A percentile compares a stretch with the other conserved stretches of the same genome.
These are phyloP conservation scores for Eumeta japonica DNA, from an alignment of 1,140 invertebrate genomes.

Conservation along the genomic window DNA sequence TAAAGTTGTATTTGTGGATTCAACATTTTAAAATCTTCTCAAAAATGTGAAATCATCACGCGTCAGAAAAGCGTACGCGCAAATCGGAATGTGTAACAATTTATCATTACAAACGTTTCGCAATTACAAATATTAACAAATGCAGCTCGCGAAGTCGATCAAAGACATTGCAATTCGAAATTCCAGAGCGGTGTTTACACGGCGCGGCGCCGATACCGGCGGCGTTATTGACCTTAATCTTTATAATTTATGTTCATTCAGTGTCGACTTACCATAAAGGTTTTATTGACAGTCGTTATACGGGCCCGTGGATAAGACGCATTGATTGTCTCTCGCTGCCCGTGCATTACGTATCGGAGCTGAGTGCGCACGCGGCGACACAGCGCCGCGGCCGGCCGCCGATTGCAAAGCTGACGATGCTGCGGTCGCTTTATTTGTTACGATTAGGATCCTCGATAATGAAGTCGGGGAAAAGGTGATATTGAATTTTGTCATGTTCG, in stretches of 20 bases:
- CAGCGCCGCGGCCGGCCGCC: background rate
- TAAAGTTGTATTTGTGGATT: too few relatives aligned
- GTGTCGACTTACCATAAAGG: conserved; percentile 39
- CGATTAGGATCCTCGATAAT: background rate
- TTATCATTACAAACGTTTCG: too few relatives aligned
- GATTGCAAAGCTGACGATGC: conserved; percentile 3
- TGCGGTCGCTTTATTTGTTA: background rate
- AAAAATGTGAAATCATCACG: too few relatives aligned
- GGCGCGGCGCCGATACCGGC: too few relatives aligned
- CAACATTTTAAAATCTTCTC: too few relatives aligned
- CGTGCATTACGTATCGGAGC: conserved; percentile 15
- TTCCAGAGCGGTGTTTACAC: too few relatives aligned
- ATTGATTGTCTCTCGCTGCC: conserved; percentile 25
- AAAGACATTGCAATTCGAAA: too few relatives aligned
- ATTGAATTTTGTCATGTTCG: background rate
- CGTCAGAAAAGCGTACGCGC: too few relatives aligned
- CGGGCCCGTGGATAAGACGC: conserved; percentile 26
- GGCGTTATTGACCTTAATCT: conserved; percentile 50
- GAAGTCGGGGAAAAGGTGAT: background rate
- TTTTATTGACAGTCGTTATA: conserved; percentile 42
- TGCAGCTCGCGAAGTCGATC: too few relatives aligned
- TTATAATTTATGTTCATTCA: conserved; percentile 43
- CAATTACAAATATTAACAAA: too few relatives aligned
- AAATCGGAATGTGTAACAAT: too few relatives aligned
- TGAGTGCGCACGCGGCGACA: background rate